Base-by-base conservation (phyloP, 2,797 vertebrate genomes). In the Spinus pinus region DNA sequence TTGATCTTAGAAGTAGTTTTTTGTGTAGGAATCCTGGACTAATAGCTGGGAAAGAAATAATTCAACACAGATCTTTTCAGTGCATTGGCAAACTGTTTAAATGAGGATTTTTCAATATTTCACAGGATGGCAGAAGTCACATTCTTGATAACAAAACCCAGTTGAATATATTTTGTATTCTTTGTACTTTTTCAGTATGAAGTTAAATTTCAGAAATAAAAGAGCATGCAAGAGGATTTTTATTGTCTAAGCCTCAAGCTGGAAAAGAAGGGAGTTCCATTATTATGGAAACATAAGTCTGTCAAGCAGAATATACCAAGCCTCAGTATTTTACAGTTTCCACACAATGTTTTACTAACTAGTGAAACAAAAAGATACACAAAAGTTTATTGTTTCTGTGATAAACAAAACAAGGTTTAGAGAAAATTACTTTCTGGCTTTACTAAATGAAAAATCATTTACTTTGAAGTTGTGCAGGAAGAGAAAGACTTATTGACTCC, bases 341-440 rank as follows among this genome's bases (percentile, higher is more conserved):
- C 41, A 35, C 10, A 35, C 27, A 80, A 81, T 21, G 35, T 90
- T 95, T 93, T 88, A 53, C 37, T 82, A 95, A 84, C 44, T 50
- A 78, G 20, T 57, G 54, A 84, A 95, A 86, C 22, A 88, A 92
- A 94, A 92, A 64, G 28, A 82, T 74, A 33, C 15, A 56, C 21
- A 85, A 42, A 80, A 51, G 17, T 46, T 92, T 47, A 77, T 46
- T 73, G 19, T 37, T 88, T 86, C 46, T 73, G 12, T 71, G 46
- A 64, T 78, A 86, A 93, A 88, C 2, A 50, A 65, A 81, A 50
- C 9, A 72, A 74, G 14, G 11, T 28, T 96, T 79, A 42, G 73
- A 60, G 11, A 91, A 82, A 85, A 82, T 42, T 56, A 46, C 24
- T 85, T 88, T 73, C 39, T 51, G 24, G 4, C 11, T 92, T 83